Percentiles rank a stretch among this genome's conserved stretches.
Evolutionary conservation across 2,113 vertebrate genomes (phyloP).

Genomic region (Heptranchias perlo): DNA sequence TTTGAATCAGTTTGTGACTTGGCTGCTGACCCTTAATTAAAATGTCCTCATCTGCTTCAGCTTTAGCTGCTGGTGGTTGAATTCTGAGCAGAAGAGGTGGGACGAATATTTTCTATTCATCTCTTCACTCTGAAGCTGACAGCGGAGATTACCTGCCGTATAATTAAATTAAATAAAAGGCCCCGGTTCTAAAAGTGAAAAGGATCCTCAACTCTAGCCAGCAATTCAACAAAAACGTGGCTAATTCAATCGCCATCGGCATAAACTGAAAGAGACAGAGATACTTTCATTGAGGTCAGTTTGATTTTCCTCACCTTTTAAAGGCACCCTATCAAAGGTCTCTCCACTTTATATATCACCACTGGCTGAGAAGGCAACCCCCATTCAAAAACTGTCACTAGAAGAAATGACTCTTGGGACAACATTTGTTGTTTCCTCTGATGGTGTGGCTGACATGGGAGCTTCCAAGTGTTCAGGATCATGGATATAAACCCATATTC

Average conservation of each 20-base stretch:
- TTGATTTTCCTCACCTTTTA: not conserved
- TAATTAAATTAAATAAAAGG: not conserved
- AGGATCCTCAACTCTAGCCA: not conserved
- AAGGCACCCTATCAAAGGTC: not conserved
- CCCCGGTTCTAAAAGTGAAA: not conserved
- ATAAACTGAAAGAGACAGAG: not conserved
- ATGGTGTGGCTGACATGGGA: not conserved
- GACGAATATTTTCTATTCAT: not conserved
- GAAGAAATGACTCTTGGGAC: not conserved
- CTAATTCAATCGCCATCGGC: not conserved
- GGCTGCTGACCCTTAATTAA: not conserved
- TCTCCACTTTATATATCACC: not conserved
- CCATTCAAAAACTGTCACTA: not conserved
- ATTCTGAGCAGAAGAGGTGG: not conserved
- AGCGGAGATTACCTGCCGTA: not conserved
- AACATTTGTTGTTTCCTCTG: not conserved
- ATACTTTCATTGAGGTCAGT: not conserved
- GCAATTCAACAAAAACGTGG: not conserved
- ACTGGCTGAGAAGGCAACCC: not conserved
- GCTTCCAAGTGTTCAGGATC: not conserved
- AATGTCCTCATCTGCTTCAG: not conserved
- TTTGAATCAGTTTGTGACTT: not conserved
- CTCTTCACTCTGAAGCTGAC: not conserved
- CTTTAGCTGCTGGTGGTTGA: not conserved
- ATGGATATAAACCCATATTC: not conserved